Base-by-base conservation (phyloP, 2,888 invertebrate species). In the Ectemnius lituratus region DNA sequence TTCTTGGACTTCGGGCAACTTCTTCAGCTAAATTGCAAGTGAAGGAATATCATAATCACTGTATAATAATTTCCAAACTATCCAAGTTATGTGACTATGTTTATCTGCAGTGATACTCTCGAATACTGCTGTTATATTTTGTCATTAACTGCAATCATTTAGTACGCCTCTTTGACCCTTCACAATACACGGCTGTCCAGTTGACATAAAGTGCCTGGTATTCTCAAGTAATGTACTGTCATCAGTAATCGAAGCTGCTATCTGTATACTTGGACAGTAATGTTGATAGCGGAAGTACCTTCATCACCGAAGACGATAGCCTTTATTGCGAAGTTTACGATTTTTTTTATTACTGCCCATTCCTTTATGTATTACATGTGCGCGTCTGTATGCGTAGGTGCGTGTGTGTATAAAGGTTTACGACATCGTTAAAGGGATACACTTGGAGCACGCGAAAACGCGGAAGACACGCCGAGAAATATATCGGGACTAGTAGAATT, bases 61-160 rank as follows among this genome's bases (percentile, higher is more conserved):
- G 67, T 72, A 76, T 70, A 82, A 84, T 76, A 65, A 73, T 82
- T 66, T 49, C 61, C 57, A 66, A 75, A 82, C 69, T 77, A 79
- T 75, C 62, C 69, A 28, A 67, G 59, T 66, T 76, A 78, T 76
- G 73, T 73, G 76, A 80, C 78, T 78, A 68, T 61, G 68, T 74
- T 73, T 84, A 82, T 83, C 80, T 71, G 60, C 23, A 58, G 67
- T 52, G 70, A 67, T 67, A 63, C 66, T 62, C 70, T 70, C 68
- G 58, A 49, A 68, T 73, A 62, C 46, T 47, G 69, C 58, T 64
- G 52, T 63, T 63, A 66, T 70, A 70, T 72, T 75, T 74, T 67
- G 71, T 69, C 79, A 62, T 82, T 82, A 79, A 70, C 49, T 60
- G 59, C 69, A 67, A 71, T 79, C 71, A 28, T 57, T 63, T 61